These are phyloP conservation scores for Siderastrea siderea DNA, from an alignment of 92 coral and sea anemone genomes.

Conservation along the genomic window DNA sequence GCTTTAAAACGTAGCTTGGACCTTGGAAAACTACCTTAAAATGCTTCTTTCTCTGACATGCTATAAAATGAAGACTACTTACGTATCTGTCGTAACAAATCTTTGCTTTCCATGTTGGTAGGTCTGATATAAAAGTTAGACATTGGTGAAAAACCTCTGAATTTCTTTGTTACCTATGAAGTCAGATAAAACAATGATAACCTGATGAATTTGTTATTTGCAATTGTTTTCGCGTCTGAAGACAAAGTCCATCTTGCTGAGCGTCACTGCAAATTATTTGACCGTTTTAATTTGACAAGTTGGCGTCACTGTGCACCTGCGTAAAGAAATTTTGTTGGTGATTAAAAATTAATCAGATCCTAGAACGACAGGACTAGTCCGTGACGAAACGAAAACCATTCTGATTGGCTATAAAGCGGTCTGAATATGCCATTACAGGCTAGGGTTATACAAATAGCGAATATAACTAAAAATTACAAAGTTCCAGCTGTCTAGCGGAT, in stretches of 20 bases:
- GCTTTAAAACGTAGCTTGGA: too few species aligned
- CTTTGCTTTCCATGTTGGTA: background rate
- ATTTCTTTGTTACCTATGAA: background rate
- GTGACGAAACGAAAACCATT: too few species aligned
- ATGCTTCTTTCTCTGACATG: too few species aligned
- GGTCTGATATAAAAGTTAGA: too few species aligned
- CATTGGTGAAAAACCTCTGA: background rate
- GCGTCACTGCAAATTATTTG: background rate
- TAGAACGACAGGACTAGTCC: background rate
- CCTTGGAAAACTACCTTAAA: too few species aligned
- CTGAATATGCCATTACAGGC: too few species aligned
- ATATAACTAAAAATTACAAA: too few species aligned
- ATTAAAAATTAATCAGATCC: slow-evolving; percentile 8
- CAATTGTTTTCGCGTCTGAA: background rate
- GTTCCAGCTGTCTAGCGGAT: too few species aligned
- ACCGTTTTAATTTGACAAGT: background rate
- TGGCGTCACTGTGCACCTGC: background rate
- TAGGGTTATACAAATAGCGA: too few species aligned
- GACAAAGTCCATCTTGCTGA: background rate
- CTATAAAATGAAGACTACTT: background rate
- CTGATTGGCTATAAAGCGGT: too few species aligned
- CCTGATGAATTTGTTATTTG: background rate
- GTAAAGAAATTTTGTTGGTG: background rate
- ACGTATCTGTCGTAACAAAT: background rate
- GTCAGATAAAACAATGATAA: background rate